Evolutionary conservation across 2,888 invertebrate genomes (phyloP), one percentile per base, ranked within the genome.

Genomic region (Drosophila bunnanda): DNA sequence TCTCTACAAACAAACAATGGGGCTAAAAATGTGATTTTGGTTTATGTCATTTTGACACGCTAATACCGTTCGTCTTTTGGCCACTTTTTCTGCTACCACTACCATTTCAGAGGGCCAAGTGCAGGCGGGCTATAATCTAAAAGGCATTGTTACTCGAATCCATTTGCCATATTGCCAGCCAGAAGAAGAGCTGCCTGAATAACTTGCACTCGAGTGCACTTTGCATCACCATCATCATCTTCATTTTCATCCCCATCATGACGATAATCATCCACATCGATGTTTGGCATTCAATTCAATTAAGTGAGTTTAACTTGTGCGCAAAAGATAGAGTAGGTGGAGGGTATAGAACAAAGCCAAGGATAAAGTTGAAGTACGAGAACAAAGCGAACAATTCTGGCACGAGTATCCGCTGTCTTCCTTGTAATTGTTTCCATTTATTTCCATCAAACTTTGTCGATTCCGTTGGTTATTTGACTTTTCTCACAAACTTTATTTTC

Each of bases 31-130:
- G 80, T 82, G 86, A 86, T 86, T 85, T 86, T 75, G 78, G 80
- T 77, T 83, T 77, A 85, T 84, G 80, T 79, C 76, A 75, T 66
- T 76, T 74, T 76, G 86, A 76, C 84, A 85, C 84, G 86, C 84
- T 75, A 86, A 79, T 80, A 64, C 53, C 10, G 38, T 30, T 36
- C 53, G 43, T 34, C 43, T 44, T 55, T 28, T 36, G 22, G 22
- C 36, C 32, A 4, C 34, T 30, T 39, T 41, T 32, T 32, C 1
- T 28, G 9, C 44, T 25, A 8, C 41, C 7, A 43, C 25, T 15
- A 10, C 48, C 62, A 32, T 17, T 36, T 25, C 13, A 28, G 30
- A 64, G 52, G 41, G 65, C 52, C 38, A 30, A 64, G 44, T 46
- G 62, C 76, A 78, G 75, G 56, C 74, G 61, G 79, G 74, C 74